Evolutionary conservation across 2,113 vertebrate species (phyloP).

Genomic region (Ornithorhynchus anatinus): DNA sequence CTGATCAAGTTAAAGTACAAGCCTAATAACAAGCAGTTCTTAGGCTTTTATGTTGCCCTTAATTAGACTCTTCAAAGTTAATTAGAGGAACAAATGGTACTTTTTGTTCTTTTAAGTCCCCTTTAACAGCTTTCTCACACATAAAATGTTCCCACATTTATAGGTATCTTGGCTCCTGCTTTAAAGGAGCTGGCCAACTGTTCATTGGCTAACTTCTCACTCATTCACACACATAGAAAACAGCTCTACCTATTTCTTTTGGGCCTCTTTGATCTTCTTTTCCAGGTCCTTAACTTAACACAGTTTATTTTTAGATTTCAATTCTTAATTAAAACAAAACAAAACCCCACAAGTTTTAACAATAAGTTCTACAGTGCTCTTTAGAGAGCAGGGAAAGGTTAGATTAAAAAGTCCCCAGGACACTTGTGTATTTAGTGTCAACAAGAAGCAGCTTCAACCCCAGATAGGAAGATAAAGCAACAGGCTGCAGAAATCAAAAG

Average conservation of each 20-base stretch:
- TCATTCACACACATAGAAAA: conserved; percentile 7
- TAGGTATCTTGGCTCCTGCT: conserved; percentile 57
- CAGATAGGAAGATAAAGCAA: neutral
- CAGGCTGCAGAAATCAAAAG: neutral
- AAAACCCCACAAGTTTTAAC: neutral
- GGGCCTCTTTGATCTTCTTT: neutral
- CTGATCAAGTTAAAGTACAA: conserved; percentile 63
- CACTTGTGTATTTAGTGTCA: neutral
- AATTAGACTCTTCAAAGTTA: conserved; percentile 72
- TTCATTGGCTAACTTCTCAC: conserved; percentile 40
- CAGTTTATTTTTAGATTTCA: conserved; percentile 5
- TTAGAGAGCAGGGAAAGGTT: conserved; percentile 9
- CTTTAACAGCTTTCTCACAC: conserved; percentile 67
- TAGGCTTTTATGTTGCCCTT: conserved; percentile 69
- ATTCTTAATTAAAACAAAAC: neutral
- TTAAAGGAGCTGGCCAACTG: conserved; percentile 30
- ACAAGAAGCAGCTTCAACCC: neutral
- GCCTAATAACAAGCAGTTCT: conserved; percentile 67
- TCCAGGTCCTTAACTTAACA: neutral
- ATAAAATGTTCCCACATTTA: conserved; percentile 64
- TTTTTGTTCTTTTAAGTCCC: conserved; percentile 72
- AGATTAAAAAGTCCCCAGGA: neutral
- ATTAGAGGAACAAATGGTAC: conserved; percentile 73
- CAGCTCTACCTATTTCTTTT: neutral
- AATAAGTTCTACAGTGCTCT: neutral